A percentile compares a stretch with the other conserved stretches of the same genome.
These are phyloP conservation scores for Heterodera schachtii DNA, from an alignment of 1,140 invertebrate species.

Conservation along the genomic window DNA sequence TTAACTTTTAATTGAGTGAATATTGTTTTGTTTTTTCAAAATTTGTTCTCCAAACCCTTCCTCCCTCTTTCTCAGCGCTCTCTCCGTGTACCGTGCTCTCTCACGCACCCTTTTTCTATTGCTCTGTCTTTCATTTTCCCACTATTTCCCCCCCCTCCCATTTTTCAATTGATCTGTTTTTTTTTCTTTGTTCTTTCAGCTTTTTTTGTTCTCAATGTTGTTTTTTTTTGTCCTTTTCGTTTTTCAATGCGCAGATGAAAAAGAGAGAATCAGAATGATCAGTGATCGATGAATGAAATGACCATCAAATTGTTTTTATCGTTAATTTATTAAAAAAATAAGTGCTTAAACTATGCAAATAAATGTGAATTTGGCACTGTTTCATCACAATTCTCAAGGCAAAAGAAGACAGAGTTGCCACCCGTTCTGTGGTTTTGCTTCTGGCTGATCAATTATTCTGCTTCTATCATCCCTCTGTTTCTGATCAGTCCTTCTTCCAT, in stretches of 20 bases:
- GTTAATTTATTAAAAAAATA: background rate
- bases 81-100: too few relatives aligned
- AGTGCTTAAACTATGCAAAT: too few relatives aligned
- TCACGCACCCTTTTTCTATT: background rate
- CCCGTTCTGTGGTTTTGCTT: too few relatives aligned
- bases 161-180: background rate
- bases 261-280: background rate
- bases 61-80: background rate
- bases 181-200: background rate
- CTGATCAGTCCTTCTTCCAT: too few relatives aligned
- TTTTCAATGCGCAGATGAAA: background rate
- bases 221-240: background rate
- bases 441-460: too few relatives aligned
- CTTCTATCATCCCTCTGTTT: too few relatives aligned
- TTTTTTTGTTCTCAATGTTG: background rate
- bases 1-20: too few relatives aligned
- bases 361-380: too few relatives aligned
- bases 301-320: background rate
- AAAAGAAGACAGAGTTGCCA: too few relatives aligned
- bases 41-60: background rate
- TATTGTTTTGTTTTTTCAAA: too few relatives aligned
- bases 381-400: too few relatives aligned
- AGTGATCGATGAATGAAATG: background rate
- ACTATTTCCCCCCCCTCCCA: too few relatives aligned
- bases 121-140: background rate